Base-by-base conservation (phyloP, 1,140 invertebrate genomes). In the Drosophila ambigua region DNA sequence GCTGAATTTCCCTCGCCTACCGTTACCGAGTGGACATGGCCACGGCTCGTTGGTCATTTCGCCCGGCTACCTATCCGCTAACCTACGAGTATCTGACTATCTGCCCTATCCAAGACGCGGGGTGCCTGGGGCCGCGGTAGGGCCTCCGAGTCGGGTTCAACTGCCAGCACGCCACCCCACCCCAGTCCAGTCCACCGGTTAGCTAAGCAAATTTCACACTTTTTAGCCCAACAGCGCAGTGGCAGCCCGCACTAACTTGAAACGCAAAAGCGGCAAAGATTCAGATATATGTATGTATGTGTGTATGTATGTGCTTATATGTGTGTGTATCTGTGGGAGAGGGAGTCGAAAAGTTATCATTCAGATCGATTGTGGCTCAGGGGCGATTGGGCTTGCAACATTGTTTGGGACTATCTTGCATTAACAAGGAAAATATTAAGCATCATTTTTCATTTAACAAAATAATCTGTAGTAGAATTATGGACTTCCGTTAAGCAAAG, bases 1-100 rank as follows among this genome's bases (percentile, higher is more conserved):
- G 72, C 43, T 76, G 73, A 77, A 76, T 77, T 77, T 77, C 54
- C 62, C 63, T 76, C 24, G 73, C 73, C 76, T 69, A 76, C 73
- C 72, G 73, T 76, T 76, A 75, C 72, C 72, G 74, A 75, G 48
- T 75, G 72, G 59, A 64, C 57, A 67, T 75, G 72, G 71, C 61
- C 72, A 75, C 72, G 72, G 72, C 72, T 75, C 72, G 72, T 75
- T 75, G 72, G 24, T 11, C 48, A 74, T 75, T 75, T 75, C 72
- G 72, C 43, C 72, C n/a, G 54, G 72, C 72, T 75, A 66, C 72
- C 72, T 69, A 71, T 69, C 67, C 9, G 31, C 31, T 52, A 28
- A 28, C 24, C 44, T 44, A 50, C 63, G 41, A 67, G 55, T 57
- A 69, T 39, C 35, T 31, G 31, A 9, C 31, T 13, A 11, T 39